Conservation (phyloP, 2,113 vertebrate genomes). For the Pardalotus punctatus region DNA sequence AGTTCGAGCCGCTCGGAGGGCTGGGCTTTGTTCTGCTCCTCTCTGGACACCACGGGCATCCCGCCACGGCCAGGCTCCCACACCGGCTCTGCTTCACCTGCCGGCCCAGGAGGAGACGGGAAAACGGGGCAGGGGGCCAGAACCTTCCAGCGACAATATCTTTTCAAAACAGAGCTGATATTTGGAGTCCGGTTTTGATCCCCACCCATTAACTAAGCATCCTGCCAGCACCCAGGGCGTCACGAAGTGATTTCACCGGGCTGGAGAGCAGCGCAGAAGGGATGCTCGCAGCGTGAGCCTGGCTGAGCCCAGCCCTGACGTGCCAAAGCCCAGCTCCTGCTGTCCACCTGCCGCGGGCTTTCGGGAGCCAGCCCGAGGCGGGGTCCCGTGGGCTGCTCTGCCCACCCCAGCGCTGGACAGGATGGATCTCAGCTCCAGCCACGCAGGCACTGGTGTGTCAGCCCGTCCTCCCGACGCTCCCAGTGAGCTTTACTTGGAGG, state of each 20-base stretch:
- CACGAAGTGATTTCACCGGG: fast-evolving
- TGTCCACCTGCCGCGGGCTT: not conserved
- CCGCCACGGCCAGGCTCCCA: not conserved
- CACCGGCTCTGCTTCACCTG: not conserved
- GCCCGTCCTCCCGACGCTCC: not conserved
- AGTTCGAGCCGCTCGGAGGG: not conserved
- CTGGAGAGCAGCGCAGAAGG: not conserved
- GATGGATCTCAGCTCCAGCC: not conserved
- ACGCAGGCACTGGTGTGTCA: not conserved
- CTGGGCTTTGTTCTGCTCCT: not conserved
- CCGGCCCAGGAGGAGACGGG: not conserved
- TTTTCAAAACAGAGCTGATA: not conserved
- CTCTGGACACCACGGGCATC: fast-evolving
- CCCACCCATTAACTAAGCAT: not conserved
- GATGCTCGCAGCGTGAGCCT: fast-evolving
- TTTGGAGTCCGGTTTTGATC: not conserved
- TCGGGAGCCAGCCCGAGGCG: not conserved
- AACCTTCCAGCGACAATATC: fast-evolving
- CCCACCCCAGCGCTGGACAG: not conserved
- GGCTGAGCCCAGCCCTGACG: not conserved
- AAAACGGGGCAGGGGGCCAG: not conserved
- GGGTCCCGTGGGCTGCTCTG: not conserved
- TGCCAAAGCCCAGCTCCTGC: not conserved
- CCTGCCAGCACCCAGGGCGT: not conserved
- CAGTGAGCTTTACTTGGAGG: not conserved